Percentiles rank a stretch among this genome's conserved stretches.
These are phyloP conservation scores for Mimachlamys varia DNA, from an alignment of 2,888 invertebrate species.

Conservation along the genomic window DNA sequence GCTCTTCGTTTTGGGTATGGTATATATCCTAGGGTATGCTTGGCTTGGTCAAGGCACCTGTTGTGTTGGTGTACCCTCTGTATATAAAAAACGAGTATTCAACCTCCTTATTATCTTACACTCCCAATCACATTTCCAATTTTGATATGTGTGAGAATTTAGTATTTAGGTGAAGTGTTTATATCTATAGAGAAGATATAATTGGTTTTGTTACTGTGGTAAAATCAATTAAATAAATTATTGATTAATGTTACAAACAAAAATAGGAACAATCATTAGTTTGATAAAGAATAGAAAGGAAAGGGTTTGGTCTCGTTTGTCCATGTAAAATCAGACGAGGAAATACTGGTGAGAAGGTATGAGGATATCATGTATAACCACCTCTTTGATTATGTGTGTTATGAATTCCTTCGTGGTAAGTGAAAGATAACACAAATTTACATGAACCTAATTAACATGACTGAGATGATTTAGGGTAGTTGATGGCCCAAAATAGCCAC, in stretches of 20 bases:
- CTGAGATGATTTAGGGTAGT: neutral
- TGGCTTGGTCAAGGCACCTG: conserved; percentile 18
- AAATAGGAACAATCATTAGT: too few species aligned
- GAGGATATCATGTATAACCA: neutral
- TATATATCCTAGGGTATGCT: neutral
- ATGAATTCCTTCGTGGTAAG: neutral
- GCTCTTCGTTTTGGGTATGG: neutral
- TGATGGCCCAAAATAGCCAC: neutral
- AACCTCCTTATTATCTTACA: neutral
- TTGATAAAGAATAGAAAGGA: too few species aligned
- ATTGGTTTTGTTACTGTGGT: too few species aligned
- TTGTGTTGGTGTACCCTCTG: neutral
- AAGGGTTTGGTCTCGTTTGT: neutral
- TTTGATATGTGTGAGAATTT: neutral
- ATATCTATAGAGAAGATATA: too few species aligned
- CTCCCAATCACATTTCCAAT: neutral
- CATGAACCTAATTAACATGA: neutral
- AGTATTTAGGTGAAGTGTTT: too few species aligned
- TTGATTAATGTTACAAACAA: too few species aligned
- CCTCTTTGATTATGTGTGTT: neutral
- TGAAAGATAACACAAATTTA: conserved; percentile 6
- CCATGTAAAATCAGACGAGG: neutral
- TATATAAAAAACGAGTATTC: neutral
- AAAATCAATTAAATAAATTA: too few species aligned
- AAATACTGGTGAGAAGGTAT: neutral